Evolutionary conservation across 2,797 vertebrate species (phyloP), one percentile per base, ranked within the genome.

Genomic region (Rhinella marina): DNA sequence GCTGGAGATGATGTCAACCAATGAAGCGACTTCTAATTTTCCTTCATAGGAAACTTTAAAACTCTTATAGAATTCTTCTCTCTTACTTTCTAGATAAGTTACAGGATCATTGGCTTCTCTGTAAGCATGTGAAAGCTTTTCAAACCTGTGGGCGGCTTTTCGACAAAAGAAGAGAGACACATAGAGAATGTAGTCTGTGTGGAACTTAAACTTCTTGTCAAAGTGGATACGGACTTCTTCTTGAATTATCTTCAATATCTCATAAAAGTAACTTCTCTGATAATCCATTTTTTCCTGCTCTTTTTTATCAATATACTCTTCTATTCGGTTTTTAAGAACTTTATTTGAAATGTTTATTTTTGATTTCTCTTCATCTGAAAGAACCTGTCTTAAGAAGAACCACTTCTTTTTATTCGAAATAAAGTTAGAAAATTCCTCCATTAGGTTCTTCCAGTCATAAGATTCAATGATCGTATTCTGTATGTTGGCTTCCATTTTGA

Each of bases 31-130:
- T 62, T 82, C 59, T 82, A 50, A n/a, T 64, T 14, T 64, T 66
- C 32, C 80, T 48, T 82, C 48, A 52, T 61, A 82, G 13, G 80
- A 66, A 23, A 82, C 17, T 66, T 82, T 48, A 82, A 82, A 82
- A 52, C 61, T 82, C 23, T 66, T 4, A 14, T 13, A 82, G 1
- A 64, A 82, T 25, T 82, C 10, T 9, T n/a, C 27, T 27, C 23
- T 66, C 21, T 66, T 82, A 64, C 80, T 52, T 66, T 25, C 11
- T 14, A 82, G 80, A 50, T 82, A 66, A 25, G 2, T n/a, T 13
- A 82, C 7, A 19, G 61, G 80, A 29, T 82, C 7, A 64, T 81
- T 81, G 8, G 32, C 79, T 81, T 81, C 23, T 64, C 66, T 56
- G 7, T 29, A 83, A 25, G 17, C 66, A 41, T 41, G 19, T 4